These are phyloP conservation scores for Dasypus novemcinctus DNA, from an alignment of 2,113 vertebrate genomes.

Conservation along the genomic window DNA sequence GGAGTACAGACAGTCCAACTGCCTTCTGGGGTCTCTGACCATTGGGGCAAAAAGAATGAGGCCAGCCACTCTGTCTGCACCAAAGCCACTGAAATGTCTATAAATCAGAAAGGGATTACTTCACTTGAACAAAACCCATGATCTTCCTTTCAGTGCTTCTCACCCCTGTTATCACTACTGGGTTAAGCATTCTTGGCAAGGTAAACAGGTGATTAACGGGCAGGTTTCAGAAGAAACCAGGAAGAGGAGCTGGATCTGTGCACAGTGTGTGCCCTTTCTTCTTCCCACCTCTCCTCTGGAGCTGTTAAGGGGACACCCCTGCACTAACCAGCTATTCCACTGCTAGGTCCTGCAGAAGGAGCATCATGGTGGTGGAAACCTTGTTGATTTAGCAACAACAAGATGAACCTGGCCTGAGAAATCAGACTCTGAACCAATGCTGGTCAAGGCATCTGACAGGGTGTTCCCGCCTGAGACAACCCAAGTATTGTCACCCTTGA, in stretches of 20 bases:
- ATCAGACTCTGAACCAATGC: conserved; percentile 76
- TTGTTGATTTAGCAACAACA: conserved; percentile 66
- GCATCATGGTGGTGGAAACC: conserved; percentile 41
- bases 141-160: conserved; percentile 54
- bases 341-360: conserved; percentile 31
- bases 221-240: conserved; percentile 62
- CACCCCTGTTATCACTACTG: conserved; percentile 71
- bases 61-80: conserved; percentile 53
- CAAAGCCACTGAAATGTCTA: conserved; percentile 16
- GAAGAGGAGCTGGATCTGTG: conserved; percentile 26
- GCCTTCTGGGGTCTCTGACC: background rate
- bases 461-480: conserved; percentile 61
- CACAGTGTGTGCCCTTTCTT: background rate
- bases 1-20: background rate
- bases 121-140: conserved; percentile 65
- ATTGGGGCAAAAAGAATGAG: background rate
- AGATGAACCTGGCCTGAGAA: conserved; percentile 80
- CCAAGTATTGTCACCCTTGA: background rate
- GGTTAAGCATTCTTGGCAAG: conserved; percentile 72
- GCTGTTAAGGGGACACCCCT: background rate
- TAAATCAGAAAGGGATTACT: conserved; percentile 68
- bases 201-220: conserved; percentile 81
- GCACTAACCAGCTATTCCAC: background rate
- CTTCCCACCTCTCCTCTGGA: background rate
- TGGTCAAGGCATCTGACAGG: conserved; percentile 80